A percentile compares a stretch with the other conserved stretches of the same genome.
phyloP scores from a whole-genome alignment of 2,113 vertebrate genomes.

The Tympanuchus pallidicinctus region DNA sequence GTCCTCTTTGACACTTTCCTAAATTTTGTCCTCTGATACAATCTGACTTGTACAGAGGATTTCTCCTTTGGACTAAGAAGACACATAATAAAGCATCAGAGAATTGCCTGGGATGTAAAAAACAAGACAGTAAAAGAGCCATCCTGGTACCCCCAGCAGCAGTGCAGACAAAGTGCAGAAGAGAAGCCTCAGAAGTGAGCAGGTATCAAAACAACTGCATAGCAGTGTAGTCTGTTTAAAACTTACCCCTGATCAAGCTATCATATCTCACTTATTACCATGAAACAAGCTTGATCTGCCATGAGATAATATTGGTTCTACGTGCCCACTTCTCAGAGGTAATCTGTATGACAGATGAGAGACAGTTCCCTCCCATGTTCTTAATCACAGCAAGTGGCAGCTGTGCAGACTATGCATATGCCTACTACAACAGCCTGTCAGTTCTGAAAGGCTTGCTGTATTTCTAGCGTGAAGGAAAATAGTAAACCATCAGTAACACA shows the following conservation, averaged over 20 bases:
- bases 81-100: not conserved
- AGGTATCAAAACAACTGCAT: constrained; percentile 15
- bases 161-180: not conserved
- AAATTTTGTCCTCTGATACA: not conserved
- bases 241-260: constrained; percentile 52
- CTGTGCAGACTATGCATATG: not conserved
- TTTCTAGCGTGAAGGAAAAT: not conserved
- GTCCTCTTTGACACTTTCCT: not conserved
- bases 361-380: not conserved
- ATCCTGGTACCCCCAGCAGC: not conserved
- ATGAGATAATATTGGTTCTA: not conserved
- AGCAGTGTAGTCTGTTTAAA: not conserved
- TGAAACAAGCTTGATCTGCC: not conserved
- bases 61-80: not conserved
- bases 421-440: not conserved
- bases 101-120: constrained; percentile 1
- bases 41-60: not conserved
- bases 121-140: not conserved
- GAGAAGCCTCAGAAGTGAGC: constrained; percentile 21
- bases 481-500: not conserved
- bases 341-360: not conserved
- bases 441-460: not conserved
- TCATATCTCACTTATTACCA: not conserved
- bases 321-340: not conserved
- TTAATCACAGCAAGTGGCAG: not conserved